These are phyloP conservation scores for Bombus pyrosoma DNA, from an alignment of 1,140 invertebrate genomes.

Conservation along the genomic window DNA sequence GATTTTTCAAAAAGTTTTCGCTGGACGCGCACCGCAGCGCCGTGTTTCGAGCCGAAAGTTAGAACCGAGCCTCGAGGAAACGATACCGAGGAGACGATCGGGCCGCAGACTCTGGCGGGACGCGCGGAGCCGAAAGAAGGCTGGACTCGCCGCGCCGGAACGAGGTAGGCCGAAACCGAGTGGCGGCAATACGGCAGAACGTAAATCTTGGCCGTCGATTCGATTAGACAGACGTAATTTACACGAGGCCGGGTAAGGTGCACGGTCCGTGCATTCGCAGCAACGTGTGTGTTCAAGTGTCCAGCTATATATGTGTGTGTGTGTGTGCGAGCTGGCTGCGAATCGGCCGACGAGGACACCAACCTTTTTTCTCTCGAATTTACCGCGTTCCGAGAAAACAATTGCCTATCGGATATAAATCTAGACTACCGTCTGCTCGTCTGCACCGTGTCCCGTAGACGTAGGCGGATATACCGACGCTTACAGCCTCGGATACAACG, in stretches of 20 bases:
- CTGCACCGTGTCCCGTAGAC: background rate
- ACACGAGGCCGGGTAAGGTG: conserved; percentile 54
- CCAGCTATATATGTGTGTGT: background rate
- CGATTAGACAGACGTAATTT: conserved; percentile 80
- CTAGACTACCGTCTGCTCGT: conserved; percentile 25
- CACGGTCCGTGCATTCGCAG: background rate
- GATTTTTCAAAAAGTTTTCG: conserved; percentile 75
- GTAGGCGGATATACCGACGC: too few relatives aligned
- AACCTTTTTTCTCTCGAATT: conserved; percentile 50
- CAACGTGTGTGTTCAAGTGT: background rate
- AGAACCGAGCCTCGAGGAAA: background rate
- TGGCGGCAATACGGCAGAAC: conserved; percentile 72
- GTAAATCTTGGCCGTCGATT: conserved; percentile 78
- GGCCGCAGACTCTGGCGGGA: too few relatives aligned
- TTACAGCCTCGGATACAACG: background rate
- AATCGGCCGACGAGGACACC: background rate
- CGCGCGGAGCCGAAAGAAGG: conserved; percentile 1
- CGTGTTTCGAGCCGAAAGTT: conserved; percentile 50
- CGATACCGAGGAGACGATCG: background rate
- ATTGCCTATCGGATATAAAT: conserved; percentile 73
- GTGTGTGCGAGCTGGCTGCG: background rate
- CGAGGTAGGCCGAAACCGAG: conserved; percentile 53
- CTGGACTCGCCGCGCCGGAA: background rate
- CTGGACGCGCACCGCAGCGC: conserved; percentile 21
- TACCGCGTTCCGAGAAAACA: conserved; percentile 70